Base-by-base conservation (phyloP, 2,113 vertebrate species). In the Aegithalos caudatus region DNA sequence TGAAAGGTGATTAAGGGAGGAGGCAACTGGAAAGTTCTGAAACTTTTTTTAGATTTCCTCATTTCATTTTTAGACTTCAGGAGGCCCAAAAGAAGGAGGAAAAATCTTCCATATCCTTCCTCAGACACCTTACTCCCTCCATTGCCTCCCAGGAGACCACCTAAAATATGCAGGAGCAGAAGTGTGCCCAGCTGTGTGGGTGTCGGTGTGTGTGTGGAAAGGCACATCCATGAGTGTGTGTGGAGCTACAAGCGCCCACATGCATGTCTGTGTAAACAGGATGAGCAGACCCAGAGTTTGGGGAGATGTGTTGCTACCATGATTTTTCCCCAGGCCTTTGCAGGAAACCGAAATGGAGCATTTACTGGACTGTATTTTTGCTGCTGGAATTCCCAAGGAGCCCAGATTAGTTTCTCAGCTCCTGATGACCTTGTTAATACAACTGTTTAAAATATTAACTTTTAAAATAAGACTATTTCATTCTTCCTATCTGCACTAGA, bases 211-310 rank as follows among this genome's bases (percentile, higher is more conserved):
- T 21, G 18, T 1, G 3, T 57, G 50, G 3, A 81, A 54, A 71
- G 53, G 61, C 57, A 9, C 0, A 0, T 37, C 21, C 71, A 27
- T 10, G 40, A 8, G 25, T 12, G 27, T 7, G 35, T 47, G 45
- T 80, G 73, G 7, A 62, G 16, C 18, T 4, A 11, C 10, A 65
- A 29, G 35, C 67, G 29, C 42, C 35, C 0, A 0, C 14, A 6
- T 11, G 13, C 17, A 18, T 6, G 13, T 14, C 35, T 53, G 6
- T 31, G 15, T 31, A n/a, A 90, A 60, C 24, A 35, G 27, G 25
- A 4, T 76, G 51, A 42, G 19, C 13, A 62, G 22, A 47, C 9
- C 3, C 47, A 42, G 67, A 58, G 5, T 40, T 12, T 76, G 19
- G 20, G 40, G 20, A 53, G 11, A 58, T 1, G 2, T 31, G 17